Evolutionary conservation across 2,888 invertebrate genomes (phyloP).

Genomic region (Nezara viridula): DNA sequence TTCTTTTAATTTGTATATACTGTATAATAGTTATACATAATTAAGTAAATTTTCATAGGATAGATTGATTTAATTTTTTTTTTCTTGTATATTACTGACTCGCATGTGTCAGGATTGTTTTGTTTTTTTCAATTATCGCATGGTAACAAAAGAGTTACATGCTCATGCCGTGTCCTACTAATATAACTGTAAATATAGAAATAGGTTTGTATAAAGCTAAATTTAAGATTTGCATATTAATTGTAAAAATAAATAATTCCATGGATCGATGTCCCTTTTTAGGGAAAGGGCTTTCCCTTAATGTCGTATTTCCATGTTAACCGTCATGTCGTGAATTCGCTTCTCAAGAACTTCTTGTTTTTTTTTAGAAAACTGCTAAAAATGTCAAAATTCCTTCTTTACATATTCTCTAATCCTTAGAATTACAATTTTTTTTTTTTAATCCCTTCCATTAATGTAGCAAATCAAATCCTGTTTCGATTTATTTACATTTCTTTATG

Average conservation of each 20-base stretch:
- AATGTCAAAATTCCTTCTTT: neutral
- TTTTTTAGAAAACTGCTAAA: neutral
- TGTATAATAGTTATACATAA: neutral
- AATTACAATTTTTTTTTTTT: neutral
- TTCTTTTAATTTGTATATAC: neutral
- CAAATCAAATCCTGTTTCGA: neutral
- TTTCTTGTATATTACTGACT: neutral
- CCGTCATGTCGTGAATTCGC: neutral
- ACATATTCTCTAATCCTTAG: neutral
- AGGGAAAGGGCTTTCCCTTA: neutral
- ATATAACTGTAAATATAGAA: slow-evolving; percentile 5
- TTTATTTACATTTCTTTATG: neutral
- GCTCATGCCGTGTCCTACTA: slow-evolving; percentile 36
- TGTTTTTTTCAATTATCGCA: slow-evolving; percentile 21
- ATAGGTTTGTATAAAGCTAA: neutral
- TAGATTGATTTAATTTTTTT: neutral
- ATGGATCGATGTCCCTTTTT: neutral
- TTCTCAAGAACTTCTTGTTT: neutral
- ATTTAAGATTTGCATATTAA: neutral
- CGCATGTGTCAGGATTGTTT: neutral
- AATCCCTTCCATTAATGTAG: neutral
- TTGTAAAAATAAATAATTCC: neutral
- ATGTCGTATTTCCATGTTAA: neutral
- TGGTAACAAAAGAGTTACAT: slow-evolving; percentile 33
- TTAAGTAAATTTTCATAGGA: neutral